phyloP scores from a whole-genome alignment of 2,797 vertebrate genomes.

The Masticophis lateralis region DNA sequence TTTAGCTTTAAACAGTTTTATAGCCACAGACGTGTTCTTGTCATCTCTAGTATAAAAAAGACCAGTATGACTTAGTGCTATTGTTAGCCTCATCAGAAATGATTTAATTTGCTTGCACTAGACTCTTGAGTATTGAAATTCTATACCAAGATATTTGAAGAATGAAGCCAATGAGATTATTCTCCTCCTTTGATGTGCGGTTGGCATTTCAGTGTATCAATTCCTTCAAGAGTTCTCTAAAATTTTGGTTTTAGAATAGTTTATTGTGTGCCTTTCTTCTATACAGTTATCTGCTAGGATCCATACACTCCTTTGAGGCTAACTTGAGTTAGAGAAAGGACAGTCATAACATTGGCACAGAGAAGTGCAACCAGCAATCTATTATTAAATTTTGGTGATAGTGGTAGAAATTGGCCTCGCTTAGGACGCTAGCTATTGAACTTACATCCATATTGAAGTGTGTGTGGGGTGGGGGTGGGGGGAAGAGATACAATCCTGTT shows the following conservation, averaged over 20 bases:
- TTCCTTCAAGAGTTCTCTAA: background rate
- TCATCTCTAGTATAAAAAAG: background rate
- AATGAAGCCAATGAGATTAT: background rate
- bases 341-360: background rate
- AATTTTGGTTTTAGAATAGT: background rate
- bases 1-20: background rate
- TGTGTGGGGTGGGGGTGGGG: background rate
- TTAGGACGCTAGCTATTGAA: background rate
- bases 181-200: background rate
- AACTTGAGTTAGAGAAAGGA: background rate
- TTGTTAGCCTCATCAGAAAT: background rate
- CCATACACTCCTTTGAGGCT: background rate
- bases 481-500: background rate
- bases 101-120: background rate
- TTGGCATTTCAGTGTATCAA: background rate
- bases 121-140: background rate
- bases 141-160: background rate
- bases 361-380: background rate
- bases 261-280: background rate
- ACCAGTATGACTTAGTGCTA: background rate
- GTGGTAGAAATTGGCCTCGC: background rate
- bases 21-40: background rate
- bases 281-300: background rate
- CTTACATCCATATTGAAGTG: background rate
- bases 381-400: background rate